Conservation (phyloP, 2,113 vertebrate species). For the Bubo bubo region DNA sequence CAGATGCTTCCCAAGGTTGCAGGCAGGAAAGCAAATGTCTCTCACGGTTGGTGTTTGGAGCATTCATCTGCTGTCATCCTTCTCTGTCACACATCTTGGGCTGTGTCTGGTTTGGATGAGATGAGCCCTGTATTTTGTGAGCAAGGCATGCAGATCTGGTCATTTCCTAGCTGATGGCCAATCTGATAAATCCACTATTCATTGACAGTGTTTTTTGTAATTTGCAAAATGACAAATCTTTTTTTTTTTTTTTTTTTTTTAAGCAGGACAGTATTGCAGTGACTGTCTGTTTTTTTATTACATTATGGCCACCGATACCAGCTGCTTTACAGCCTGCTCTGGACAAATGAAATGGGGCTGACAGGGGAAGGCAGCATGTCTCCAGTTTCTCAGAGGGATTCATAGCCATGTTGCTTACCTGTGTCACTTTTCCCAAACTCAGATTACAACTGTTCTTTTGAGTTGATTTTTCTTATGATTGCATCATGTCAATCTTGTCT, state of each 20-base stretch:
- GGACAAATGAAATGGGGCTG: neutral
- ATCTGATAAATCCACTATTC: neutral
- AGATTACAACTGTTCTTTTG: neutral
- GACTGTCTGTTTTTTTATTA: neutral
- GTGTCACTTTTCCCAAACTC: neutral
- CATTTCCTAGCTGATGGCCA: neutral
- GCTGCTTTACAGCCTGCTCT: neutral
- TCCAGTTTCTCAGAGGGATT: neutral
- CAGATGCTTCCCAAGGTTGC: conserved; percentile 23
- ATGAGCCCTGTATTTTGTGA: neutral
- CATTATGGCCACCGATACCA: neutral
- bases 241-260: neutral
- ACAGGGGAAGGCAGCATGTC: neutral
- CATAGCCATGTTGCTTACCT: neutral
- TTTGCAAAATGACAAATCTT: neutral
- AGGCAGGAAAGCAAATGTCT: conserved; percentile 32
- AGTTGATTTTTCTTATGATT: conserved; percentile 15
- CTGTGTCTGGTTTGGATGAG: neutral
- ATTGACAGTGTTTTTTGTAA: neutral
- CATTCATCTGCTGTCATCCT: conserved; percentile 6
- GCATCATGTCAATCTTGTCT: neutral
- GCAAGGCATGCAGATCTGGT: neutral
- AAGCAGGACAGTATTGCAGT: neutral
- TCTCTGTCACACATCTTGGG: neutral
- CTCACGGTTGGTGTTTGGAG: neutral